These are phyloP conservation scores for Aramus guarauna DNA, from an alignment of 2,113 vertebrate genomes.

Conservation along the genomic window DNA sequence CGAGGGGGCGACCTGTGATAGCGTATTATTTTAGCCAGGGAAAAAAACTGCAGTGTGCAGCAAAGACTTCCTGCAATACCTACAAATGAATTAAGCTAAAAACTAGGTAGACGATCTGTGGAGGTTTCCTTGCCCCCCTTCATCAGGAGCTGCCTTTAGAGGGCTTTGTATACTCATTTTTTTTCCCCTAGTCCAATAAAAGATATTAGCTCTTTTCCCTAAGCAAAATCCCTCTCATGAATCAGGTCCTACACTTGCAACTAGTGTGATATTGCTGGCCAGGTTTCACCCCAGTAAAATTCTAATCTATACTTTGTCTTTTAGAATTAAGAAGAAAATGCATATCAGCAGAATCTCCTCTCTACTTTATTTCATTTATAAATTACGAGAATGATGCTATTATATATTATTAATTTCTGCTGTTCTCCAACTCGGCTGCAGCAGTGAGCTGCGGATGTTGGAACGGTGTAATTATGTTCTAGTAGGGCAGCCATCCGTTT, in stretches of 20 bases:
- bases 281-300: constrained; percentile 79
- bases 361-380: constrained; percentile 98
- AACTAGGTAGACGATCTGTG: background rate
- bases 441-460: constrained; percentile 91
- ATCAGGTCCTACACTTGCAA: constrained; percentile 69
- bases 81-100: constrained; percentile 31
- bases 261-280: constrained; percentile 73
- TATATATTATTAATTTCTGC: constrained; percentile 99
- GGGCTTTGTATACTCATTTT: constrained; percentile 62
- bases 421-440: constrained; percentile 88
- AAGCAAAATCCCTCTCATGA: constrained; percentile 72
- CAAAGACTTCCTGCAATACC: constrained; percentile 21
- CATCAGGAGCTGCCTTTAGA: constrained; percentile 50
- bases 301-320: constrained; percentile 83
- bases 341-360: constrained; percentile 89
- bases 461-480: constrained; percentile 99
- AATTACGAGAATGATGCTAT: constrained; percentile 97
- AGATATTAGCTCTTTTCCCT: constrained; percentile 72
- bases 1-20: constrained; percentile 5
- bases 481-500: constrained; percentile 99
- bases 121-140: constrained; percentile 37
- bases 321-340: constrained; percentile 81
- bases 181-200: constrained; percentile 66
- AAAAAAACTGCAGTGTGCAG: background rate
- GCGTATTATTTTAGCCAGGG: constrained; percentile 20